These are phyloP conservation scores for Atta colombica DNA, from an alignment of 1,140 invertebrate species.

Conservation along the genomic window DNA sequence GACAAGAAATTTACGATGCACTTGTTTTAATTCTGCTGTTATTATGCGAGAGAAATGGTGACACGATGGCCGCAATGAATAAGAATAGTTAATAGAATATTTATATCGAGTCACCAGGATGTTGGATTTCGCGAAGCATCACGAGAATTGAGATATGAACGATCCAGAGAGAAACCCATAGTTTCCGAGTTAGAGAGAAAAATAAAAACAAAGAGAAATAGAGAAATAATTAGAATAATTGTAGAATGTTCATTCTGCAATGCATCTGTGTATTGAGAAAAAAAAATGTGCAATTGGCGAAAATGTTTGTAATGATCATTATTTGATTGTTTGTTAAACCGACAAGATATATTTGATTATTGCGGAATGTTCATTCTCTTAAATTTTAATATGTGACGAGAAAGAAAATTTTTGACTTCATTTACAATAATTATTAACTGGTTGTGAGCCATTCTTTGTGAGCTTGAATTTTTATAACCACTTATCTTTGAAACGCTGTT, in stretches of 20 bases:
- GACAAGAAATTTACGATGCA: not conserved
- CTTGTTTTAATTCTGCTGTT: conserved; percentile 34
- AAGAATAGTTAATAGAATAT: conserved; percentile 21
- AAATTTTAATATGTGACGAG: too few species aligned
- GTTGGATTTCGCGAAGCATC: conserved; percentile 6
- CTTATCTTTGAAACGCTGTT: too few species aligned
- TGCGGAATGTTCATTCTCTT: too few species aligned
- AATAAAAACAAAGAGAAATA: not conserved
- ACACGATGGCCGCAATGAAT: conserved; percentile 2
- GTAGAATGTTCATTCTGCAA: conserved; percentile 17
- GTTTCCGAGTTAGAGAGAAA: not conserved
- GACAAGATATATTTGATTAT: too few species aligned
- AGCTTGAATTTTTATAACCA: too few species aligned
- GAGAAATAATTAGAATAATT: not conserved
- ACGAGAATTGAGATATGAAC: not conserved
- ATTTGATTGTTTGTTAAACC: too few species aligned
- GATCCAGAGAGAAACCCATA: not conserved
- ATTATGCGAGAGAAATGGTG: conserved; percentile 25
- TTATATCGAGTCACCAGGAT: conserved; percentile 15
- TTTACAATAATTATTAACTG: too few species aligned
- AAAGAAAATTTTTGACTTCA: too few species aligned
- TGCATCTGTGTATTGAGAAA: not conserved
- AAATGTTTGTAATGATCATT: not conserved
- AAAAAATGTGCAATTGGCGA: not conserved
- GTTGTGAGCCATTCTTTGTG: too few species aligned